Conservation (phyloP, 2,888 invertebrate species). For the Vannuccia rotundouncinata region DNA sequence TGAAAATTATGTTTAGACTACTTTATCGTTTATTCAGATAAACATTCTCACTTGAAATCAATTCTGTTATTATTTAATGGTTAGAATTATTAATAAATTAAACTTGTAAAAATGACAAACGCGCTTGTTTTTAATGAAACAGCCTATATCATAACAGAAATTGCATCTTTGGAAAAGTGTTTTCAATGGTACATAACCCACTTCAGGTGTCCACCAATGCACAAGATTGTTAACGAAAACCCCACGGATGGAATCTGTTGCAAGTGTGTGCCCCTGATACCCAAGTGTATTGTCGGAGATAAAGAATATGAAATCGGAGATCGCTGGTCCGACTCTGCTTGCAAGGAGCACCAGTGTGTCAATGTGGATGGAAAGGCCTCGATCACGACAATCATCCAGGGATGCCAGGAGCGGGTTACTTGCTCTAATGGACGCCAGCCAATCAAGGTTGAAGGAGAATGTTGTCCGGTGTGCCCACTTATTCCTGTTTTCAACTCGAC, state of each 20-base stretch:
- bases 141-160: too few species aligned
- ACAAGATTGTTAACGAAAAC: conserved; percentile 19
- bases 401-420: neutral
- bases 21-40: too few species aligned
- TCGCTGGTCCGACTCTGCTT: neutral
- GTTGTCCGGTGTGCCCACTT: neutral
- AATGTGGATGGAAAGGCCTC: neutral
- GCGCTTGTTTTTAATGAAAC: too few species aligned
- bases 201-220: conserved; percentile 21
- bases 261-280: conserved; percentile 1
- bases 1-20: too few species aligned
- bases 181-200: neutral
- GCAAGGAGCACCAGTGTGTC: neutral
- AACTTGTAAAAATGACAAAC: too few species aligned
- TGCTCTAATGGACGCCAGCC: neutral
- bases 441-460: neutral
- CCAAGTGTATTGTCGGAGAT: conserved; percentile 7
- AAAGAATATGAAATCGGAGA: conserved; percentile 25
- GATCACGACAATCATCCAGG: neutral
- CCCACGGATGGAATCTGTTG: conserved; percentile 29
- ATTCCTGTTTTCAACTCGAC: neutral
- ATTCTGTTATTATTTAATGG: too few species aligned
- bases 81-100: too few species aligned
- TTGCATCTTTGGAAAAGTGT: too few species aligned
- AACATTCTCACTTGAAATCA: too few species aligned